phyloP scores from a whole-genome alignment of 2,888 invertebrate genomes.

The Eupithecia tripunctaria region DNA sequence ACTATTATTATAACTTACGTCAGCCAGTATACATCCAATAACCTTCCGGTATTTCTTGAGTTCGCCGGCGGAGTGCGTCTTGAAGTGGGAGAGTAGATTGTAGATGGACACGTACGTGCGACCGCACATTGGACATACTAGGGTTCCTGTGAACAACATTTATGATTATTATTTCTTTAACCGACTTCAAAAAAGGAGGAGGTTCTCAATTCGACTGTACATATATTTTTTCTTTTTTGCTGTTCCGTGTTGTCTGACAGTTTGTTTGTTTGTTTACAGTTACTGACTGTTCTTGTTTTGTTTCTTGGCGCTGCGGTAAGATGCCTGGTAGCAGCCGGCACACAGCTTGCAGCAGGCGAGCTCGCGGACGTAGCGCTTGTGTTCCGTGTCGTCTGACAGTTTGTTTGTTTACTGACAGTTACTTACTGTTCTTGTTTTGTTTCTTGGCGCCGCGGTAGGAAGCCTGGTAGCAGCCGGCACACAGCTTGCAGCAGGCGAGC shows the following conservation, averaged over 20 bases:
- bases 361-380: slow-evolving; percentile 46
- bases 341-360: slow-evolving; percentile 62
- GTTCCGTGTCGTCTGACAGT: neutral
- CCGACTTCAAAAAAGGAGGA: no score
- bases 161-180: neutral
- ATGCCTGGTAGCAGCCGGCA: slow-evolving; percentile 69
- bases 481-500: slow-evolving; percentile 59
- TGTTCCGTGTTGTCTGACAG: no score
- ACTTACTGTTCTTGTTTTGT: slow-evolving; percentile 35
- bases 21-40: slow-evolving; percentile 57
- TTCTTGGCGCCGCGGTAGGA: slow-evolving; percentile 65
- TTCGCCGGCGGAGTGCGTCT: slow-evolving; percentile 55
- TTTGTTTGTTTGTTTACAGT: no score
- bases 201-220: no score
- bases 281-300: slow-evolving; percentile 26
- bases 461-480: slow-evolving; percentile 70
- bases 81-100: slow-evolving; percentile 68
- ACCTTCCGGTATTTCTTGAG: slow-evolving; percentile 50
- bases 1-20: no score
- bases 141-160: slow-evolving; percentile 50
- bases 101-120: slow-evolving; percentile 64
- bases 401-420: neutral
- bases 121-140: slow-evolving; percentile 63
- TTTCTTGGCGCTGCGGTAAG: slow-evolving; percentile 62
- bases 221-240: no score